phyloP scores from a whole-genome alignment of 2,797 vertebrate genomes.

The Todus mexicanus region DNA sequence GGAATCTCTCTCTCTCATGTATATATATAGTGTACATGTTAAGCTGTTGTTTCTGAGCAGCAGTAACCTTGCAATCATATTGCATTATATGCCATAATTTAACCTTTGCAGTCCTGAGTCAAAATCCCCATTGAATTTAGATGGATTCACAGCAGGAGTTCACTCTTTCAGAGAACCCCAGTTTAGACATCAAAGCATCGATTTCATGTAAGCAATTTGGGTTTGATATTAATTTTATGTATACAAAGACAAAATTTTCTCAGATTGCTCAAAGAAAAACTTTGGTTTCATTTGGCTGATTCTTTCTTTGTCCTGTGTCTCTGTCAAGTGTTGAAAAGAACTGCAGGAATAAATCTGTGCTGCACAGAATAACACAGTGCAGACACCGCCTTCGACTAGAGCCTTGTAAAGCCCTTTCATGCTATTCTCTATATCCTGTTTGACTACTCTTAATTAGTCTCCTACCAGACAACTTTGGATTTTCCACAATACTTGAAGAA shows the following conservation, averaged over 20 bases:
- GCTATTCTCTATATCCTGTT: constrained; percentile 41
- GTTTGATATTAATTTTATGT: neutral
- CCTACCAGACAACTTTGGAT: neutral
- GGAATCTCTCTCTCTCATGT: neutral
- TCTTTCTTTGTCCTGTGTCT: neutral
- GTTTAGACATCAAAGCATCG: neutral
- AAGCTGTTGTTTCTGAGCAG: neutral
- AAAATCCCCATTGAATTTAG: neutral
- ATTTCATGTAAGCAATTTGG: neutral
- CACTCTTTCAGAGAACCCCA: neutral
- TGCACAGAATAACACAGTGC: neutral
- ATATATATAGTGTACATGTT: neutral
- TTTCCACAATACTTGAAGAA: constrained; percentile 6
- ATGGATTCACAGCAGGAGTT: neutral
- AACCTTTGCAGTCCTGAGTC: neutral
- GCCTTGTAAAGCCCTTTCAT: neutral
- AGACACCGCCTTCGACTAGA: constrained; percentile 14
- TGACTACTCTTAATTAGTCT: constrained; percentile 21
- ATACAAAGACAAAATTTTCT: neutral
- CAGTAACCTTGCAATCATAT: neutral
- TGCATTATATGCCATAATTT: neutral
- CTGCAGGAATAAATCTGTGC: neutral
- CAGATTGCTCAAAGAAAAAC: neutral
- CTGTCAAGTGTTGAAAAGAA: neutral
- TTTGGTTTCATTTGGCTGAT: neutral